Evolutionary conservation across 2,888 invertebrate genomes (phyloP).

Genomic region (Pyrrhosoma nymphula): DNA sequence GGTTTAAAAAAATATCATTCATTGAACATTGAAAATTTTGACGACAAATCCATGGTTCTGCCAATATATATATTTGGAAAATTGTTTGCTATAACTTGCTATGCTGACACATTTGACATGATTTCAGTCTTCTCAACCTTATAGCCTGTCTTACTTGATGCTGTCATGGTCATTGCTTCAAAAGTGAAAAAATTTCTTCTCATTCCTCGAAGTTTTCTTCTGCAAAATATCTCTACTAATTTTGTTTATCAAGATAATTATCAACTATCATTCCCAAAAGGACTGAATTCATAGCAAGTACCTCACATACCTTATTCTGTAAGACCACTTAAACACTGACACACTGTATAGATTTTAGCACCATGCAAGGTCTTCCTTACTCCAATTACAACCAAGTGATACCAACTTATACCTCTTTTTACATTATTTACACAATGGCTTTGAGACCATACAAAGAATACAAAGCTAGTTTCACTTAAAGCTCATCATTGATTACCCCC

Average conservation of each 20-base stretch:
- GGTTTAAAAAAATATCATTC: constrained; percentile 46
- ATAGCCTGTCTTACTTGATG: background rate
- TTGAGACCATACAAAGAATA: background rate
- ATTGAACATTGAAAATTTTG: background rate
- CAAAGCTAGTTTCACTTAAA: constrained; percentile 23
- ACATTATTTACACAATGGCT: constrained; percentile 11
- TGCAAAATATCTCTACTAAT: constrained; percentile 10
- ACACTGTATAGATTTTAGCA: constrained; percentile 26
- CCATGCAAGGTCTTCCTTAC: background rate
- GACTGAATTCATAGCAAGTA: background rate
- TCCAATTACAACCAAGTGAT: background rate
- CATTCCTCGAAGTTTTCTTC: background rate
- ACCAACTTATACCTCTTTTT: background rate
- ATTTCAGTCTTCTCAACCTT: constrained; percentile 31
- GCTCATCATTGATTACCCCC: constrained; percentile 28
- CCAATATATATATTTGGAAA: constrained; percentile 39
- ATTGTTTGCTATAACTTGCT: background rate
- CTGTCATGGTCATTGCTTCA: background rate
- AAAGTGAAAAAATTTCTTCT: background rate
- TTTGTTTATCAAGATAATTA: background rate
- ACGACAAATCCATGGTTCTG: too few relatives aligned
- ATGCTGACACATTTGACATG: background rate
- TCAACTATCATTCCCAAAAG: background rate
- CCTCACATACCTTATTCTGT: constrained; percentile 5
- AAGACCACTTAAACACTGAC: constrained; percentile 40